Base-by-base conservation (phyloP, 2,113 vertebrate species). In the Anoplopoma fimbria region DNA sequence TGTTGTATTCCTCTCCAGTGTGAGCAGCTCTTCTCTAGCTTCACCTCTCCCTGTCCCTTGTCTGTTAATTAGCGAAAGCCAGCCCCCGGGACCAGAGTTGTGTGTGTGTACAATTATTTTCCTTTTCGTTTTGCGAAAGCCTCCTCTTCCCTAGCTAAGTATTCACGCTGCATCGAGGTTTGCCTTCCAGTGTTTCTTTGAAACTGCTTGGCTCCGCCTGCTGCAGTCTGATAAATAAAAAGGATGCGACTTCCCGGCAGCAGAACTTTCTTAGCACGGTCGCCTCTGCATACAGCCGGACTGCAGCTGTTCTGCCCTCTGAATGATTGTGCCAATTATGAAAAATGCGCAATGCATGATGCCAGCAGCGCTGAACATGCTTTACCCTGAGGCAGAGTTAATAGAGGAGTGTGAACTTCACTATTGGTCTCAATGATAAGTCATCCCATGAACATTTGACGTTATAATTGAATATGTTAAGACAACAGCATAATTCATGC, bases 61-160 rank as follows among this genome's bases (percentile, higher is more conserved):
- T 89, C 84, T 89, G 68, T 87, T 81, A 90, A 93, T 90, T 89
- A 92, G 87, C 29, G 4, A 81, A 83, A 83, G 67, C 88, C 86
- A 40, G 77, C 74, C 57, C 83, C 85, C 63, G 33, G 88, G 91
- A 93, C 76, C 89, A 83, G 91, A 81, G 21, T 84, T 87, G 82
- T 74, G 89, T 92, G 86, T 88, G 86, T 90, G 90, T 80, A 81
- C 89, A 12, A 86, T 91, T 91, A 91, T 63, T 90, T 93, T 87
- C 83, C 75, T 91, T 90, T 93, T 90, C 60, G 23, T 93, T 91
- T 93, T 88, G 90, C 90, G 77, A 93, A 91, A 93, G 79, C 88
- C 90, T 82, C 89, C 84, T 73, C 88, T 89, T 81, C 87, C 81
- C 86, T 85, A 82, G 91, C 92, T 92, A 92, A 95, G 92, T 93